Conservation (phyloP, 2,797 vertebrate species). For the Todus mexicanus region DNA sequence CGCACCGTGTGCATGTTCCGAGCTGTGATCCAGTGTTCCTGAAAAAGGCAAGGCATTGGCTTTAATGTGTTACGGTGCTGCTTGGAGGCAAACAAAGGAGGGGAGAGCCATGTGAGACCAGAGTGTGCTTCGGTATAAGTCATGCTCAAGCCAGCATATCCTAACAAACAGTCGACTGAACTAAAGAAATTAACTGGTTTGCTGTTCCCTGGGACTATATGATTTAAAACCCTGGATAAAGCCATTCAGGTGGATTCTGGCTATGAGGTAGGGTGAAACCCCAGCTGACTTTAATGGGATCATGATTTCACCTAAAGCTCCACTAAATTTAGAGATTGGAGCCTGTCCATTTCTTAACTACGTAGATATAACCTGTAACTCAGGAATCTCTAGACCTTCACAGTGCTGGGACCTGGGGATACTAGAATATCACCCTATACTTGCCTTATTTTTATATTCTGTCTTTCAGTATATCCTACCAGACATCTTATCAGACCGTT, state of each 20-base stretch:
- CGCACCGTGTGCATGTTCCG: slow-evolving; percentile 69
- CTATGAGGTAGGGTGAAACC: neutral
- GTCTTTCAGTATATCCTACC: neutral
- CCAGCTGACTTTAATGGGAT: neutral
- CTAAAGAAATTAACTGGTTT: neutral
- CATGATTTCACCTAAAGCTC: neutral
- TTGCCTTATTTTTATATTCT: neutral
- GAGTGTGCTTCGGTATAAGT: neutral
- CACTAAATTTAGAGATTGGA: neutral
- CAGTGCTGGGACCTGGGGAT: neutral
- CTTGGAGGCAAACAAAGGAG: neutral
- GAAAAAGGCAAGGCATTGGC: neutral
- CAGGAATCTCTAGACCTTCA: neutral
- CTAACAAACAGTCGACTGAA: neutral
- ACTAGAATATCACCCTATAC: neutral
- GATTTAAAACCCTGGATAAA: neutral
- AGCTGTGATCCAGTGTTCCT: slow-evolving; percentile 85
- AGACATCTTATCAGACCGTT: neutral
- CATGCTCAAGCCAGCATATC: neutral
- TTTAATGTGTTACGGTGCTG: neutral
- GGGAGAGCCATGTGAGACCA: neutral
- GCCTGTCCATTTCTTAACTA: neutral
- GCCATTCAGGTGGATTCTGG: neutral
- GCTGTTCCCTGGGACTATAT: neutral
- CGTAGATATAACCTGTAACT: neutral